Evolutionary conservation across 2,888 invertebrate species (phyloP).

Genomic region (Diploptera punctata): DNA sequence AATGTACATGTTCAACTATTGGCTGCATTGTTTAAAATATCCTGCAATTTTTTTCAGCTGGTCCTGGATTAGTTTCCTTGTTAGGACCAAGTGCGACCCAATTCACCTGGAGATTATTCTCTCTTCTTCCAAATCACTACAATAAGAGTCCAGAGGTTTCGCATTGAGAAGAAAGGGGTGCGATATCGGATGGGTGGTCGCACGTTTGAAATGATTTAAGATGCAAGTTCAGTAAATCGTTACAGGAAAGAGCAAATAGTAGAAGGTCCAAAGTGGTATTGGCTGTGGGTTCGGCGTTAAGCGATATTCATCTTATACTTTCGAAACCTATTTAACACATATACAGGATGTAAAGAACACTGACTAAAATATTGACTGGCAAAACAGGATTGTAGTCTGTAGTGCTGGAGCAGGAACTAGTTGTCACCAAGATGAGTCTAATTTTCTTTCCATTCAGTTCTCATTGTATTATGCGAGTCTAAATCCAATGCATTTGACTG

Average conservation of each 20-base stretch:
- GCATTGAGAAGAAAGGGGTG: conserved; percentile 95
- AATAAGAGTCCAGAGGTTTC: conserved; percentile 95
- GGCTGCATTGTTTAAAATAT: no score
- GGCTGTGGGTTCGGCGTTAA: conserved; percentile 77
- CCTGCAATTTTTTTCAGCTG: conserved; percentile 70
- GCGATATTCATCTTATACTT: no score
- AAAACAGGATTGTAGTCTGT: no score
- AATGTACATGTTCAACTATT: no score
- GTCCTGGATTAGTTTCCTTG: conserved; percentile 87
- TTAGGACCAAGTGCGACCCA: conserved; percentile 95
- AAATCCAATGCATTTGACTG: no score
- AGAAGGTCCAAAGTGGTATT: conserved; percentile 90
- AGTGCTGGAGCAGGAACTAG: no score
- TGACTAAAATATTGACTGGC: no score
- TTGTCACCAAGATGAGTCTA: no score
- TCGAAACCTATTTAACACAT: no score
- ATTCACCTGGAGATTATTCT: conserved; percentile 96
- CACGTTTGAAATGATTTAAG: conserved; percentile 94
- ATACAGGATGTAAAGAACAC: no score
- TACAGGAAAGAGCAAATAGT: conserved; percentile 97
- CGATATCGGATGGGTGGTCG: conserved; percentile 96
- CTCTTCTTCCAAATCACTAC: conserved; percentile 97
- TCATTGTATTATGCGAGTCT: no score
- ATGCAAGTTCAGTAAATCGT: conserved; percentile 93
- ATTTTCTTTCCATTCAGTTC: no score